A percentile compares a stretch with the other conserved stretches of the same genome.
phyloP scores from a whole-genome alignment of 2,888 invertebrate species.

The Strigamia crassipes region DNA sequence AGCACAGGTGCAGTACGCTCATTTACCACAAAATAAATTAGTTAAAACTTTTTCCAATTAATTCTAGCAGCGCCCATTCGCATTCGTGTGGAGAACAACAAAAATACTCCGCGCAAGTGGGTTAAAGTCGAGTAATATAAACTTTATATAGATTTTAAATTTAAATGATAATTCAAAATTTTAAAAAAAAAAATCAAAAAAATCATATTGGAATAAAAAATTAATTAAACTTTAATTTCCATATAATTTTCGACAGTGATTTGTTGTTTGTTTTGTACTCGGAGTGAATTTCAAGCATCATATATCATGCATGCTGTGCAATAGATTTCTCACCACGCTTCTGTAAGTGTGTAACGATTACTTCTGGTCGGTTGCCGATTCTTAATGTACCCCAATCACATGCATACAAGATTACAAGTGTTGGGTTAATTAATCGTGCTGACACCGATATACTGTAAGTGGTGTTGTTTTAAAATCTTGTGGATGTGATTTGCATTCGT shows the following conservation, averaged over 20 bases:
- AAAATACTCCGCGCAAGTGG: too few species aligned
- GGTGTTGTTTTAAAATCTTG: not conserved
- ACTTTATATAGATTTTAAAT: too few species aligned
- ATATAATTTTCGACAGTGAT: not conserved
- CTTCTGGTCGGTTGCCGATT: not conserved
- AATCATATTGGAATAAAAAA: not conserved
- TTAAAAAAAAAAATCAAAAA: too few species aligned
- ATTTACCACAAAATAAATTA: too few species aligned
- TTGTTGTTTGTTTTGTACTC: not conserved
- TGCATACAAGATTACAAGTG: conserved; percentile 23
- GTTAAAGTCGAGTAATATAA: too few species aligned
- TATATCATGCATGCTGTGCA: conserved; percentile 27
- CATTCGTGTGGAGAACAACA: too few species aligned
- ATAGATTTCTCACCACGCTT: conserved; percentile 12
- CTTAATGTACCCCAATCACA: conserved; percentile 23
- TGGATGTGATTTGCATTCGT: not conserved
- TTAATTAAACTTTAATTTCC: not conserved
- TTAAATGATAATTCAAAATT: too few species aligned
- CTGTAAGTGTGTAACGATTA: conserved; percentile 23
- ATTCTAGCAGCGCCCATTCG: too few species aligned
- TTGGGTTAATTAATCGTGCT: conserved; percentile 12
- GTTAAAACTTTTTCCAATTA: too few species aligned
- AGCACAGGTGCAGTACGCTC: too few species aligned
- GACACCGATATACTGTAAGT: not conserved
- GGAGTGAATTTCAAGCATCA: conserved; percentile 31